Evolutionary conservation across 2,797 vertebrate genomes (phyloP), one percentile per base, ranked within the genome.

Genomic region (Halcyon smyrnensis): DNA sequence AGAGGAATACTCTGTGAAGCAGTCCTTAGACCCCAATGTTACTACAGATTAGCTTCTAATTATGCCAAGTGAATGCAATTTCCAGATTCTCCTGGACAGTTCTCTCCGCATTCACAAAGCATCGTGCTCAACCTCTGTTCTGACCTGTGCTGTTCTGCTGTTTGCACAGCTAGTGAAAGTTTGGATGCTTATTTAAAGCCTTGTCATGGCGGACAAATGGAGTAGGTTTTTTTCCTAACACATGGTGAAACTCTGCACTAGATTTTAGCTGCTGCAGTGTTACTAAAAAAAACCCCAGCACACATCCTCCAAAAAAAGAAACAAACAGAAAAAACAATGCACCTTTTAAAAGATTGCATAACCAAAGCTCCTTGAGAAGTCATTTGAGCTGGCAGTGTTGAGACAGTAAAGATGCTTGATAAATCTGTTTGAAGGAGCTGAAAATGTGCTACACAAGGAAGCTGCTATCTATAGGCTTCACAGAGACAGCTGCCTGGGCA

Each of bases 371-470:
- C 93, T 92, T 91, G 94, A 91, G 94, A 95, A 94, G 93, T 96
- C 95, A 90, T 93, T 74, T 82, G 94, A 97, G 89, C 85, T 87
- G 97, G 92, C 95, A 93, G 89, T 45, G 89, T 80, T 93, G 80
- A 95, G 95, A 83, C 87, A 77, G 90, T 70, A 85, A 97, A 93
- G 95, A 97, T 93, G 93, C 63, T 78, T 86, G 86, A 95, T 91
- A 92, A 97, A 96, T 92, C 80, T 95, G 87, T 96, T 85, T 89
- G 95, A 90, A 89, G 90, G 94, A 96, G 87, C 95, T 95, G 89
- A 92, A 97, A 94, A 96, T 79, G 81, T 76, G 90, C 93, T 90
- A 87, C 94, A 89, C 89, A 88, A 95, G 94, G 91, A 93, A 96
- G 96, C 89, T 96, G 95, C 95, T 95, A 97, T 96, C 96, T 91